These are phyloP conservation scores for Microctenopoma steveboyesi DNA, from an alignment of 2,797 vertebrate genomes.

Conservation along the genomic window DNA sequence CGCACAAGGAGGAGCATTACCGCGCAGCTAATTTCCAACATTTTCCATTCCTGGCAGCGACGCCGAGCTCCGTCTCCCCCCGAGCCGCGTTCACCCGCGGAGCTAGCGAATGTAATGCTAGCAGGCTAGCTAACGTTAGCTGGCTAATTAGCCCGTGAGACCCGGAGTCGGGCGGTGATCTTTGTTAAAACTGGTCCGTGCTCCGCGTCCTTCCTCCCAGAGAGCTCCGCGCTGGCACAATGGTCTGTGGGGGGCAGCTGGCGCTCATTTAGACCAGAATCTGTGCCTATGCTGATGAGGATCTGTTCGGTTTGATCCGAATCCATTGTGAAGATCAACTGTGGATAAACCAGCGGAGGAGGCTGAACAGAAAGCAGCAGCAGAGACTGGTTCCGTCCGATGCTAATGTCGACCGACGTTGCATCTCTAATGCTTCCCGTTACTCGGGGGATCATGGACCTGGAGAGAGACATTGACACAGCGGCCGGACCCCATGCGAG, in stretches of 20 bases:
- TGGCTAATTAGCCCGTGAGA: constrained; percentile 78
- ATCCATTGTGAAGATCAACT: constrained; percentile 41
- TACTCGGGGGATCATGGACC: constrained; percentile 83
- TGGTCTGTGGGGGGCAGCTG: constrained; percentile 56
- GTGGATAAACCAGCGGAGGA: constrained; percentile 32
- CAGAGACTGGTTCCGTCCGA: constrained; percentile 69
- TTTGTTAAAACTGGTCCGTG: constrained; percentile 62
- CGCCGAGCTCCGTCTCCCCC: neutral
- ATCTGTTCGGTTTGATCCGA: constrained; percentile 37
- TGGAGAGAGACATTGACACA: constrained; percentile 79
- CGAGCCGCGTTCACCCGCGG: constrained; percentile 67
- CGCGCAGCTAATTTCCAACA: constrained; percentile 62
- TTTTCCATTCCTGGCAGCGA: constrained; percentile 63
- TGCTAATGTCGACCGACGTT: constrained; percentile 87
- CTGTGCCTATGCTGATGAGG: constrained; percentile 51
- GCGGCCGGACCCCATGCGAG: constrained; percentile 67
- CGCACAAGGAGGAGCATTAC: constrained; percentile 40
- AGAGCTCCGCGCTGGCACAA: constrained; percentile 31
- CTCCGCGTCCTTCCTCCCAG: constrained; percentile 41
- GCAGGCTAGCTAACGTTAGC: constrained; percentile 71
- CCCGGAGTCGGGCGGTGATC: constrained; percentile 66
- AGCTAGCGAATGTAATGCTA: constrained; percentile 84
- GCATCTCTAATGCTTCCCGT: constrained; percentile 83
- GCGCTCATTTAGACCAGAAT: constrained; percentile 64
- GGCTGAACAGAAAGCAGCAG: constrained; percentile 7